Conservation (phyloP, 2,888 invertebrate genomes). For the Platycheirus rosarum region DNA sequence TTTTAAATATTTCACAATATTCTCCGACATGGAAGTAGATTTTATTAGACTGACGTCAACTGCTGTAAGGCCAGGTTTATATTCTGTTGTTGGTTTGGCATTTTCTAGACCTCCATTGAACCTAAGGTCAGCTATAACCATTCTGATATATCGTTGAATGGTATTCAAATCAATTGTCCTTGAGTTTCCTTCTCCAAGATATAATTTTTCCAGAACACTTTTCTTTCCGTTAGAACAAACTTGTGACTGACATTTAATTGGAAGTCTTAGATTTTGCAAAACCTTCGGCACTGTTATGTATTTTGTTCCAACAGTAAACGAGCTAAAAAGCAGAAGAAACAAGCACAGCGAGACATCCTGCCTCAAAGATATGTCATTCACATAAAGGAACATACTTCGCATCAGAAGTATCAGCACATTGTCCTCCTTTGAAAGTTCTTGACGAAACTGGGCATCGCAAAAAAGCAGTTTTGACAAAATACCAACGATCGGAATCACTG, state of each 20-base stretch:
- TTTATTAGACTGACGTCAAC: constrained; percentile 77
- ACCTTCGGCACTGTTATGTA: constrained; percentile 76
- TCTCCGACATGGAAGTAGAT: constrained; percentile 75
- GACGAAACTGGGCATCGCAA: constrained; percentile 76
- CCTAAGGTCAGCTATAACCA: constrained; percentile 70
- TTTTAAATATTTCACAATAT: constrained; percentile 76
- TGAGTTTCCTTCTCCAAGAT: constrained; percentile 41
- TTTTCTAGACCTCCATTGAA: constrained; percentile 60
- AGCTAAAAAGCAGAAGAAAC: constrained; percentile 78
- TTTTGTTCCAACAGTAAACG: constrained; percentile 74
- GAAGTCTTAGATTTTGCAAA: constrained; percentile 75
- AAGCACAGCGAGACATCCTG: constrained; percentile 78
- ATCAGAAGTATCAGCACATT: constrained; percentile 78
- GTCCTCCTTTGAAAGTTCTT: constrained; percentile 76
- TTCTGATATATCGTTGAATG: constrained; percentile 68
- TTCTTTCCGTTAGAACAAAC: neutral
- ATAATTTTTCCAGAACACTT: constrained; percentile 32
- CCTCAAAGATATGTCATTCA: constrained; percentile 77
- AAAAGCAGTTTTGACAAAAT: constrained; percentile 78
- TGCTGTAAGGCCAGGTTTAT: constrained; percentile 71
- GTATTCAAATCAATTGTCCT: constrained; percentile 2
- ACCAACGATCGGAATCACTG: constrained; percentile 78
- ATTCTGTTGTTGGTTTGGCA: constrained; percentile 39
- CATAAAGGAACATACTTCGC: constrained; percentile 78
- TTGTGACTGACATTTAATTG: constrained; percentile 76